These are phyloP conservation scores for Epinephelus malabaricus DNA, from an alignment of 2,797 vertebrate species.

Conservation along the genomic window DNA sequence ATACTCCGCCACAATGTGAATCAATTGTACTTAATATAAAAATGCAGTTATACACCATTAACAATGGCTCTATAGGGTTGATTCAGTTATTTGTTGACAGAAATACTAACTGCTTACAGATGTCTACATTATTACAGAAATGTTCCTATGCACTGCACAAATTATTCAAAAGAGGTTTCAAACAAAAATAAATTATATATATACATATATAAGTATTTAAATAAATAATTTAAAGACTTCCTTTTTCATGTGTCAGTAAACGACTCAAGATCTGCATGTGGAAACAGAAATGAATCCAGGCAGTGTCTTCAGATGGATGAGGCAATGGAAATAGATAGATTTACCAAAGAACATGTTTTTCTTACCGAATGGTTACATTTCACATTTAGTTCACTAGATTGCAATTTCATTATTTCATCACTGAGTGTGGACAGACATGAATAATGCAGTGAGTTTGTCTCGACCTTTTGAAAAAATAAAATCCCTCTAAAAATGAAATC, in stretches of 20 bases:
- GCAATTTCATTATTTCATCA: too few relatives aligned
- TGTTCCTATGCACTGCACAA: not conserved
- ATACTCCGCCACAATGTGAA: too few relatives aligned
- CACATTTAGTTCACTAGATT: too few relatives aligned
- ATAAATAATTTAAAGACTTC: not conserved
- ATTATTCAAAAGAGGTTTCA: not conserved
- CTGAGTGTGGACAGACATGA: too few relatives aligned
- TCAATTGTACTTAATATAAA: too few relatives aligned
- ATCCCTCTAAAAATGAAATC: not conserved
- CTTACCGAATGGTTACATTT: not conserved
- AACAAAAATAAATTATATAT: not conserved
- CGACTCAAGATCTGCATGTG: not conserved
- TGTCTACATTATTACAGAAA: not conserved
- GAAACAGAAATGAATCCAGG: not conserved
- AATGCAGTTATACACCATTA: not conserved
- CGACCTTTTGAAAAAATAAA: not conserved
- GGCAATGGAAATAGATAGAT: not conserved
- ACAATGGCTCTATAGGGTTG: not conserved
- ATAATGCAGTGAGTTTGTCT: too few relatives aligned
- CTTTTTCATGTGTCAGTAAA: not conserved
- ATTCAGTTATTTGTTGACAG: not conserved
- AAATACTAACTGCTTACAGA: not conserved
- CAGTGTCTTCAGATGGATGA: not conserved
- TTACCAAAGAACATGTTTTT: not conserved
- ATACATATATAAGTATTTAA: not conserved